A percentile compares a stretch with the other conserved stretches of the same genome.
Conservation (phyloP, 1,140 invertebrate species). For the Drosophila yakuba region DNA sequence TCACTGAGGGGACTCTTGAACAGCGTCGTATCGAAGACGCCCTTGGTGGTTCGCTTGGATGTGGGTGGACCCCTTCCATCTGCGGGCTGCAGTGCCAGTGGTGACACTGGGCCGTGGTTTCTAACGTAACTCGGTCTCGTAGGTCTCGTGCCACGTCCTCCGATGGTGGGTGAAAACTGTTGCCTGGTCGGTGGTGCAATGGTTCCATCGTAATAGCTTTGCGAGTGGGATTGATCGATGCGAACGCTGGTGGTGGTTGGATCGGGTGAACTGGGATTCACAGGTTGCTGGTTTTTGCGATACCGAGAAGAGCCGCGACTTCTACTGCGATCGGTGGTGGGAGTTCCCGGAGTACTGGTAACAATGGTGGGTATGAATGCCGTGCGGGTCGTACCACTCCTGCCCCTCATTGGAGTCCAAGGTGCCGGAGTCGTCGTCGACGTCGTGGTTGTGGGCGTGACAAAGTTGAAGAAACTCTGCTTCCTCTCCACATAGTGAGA, state of each 20-base stretch:
- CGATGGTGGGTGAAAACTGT: constrained; percentile 20
- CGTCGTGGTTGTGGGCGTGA: constrained; percentile 31
- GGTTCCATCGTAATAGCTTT: constrained; percentile 80
- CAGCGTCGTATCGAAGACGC: constrained; percentile 77
- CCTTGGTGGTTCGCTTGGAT: constrained; percentile 72
- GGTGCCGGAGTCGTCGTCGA: constrained; percentile 45
- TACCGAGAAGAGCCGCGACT: constrained; percentile 50
- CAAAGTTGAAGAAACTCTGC: constrained; percentile 31
- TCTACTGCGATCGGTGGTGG: constrained; percentile 1
- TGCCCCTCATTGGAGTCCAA: constrained; percentile 73
- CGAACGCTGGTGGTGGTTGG: constrained; percentile 45
- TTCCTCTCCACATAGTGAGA: constrained; percentile 60
- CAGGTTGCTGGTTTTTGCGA: constrained; percentile 32
- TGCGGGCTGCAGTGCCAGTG: constrained; percentile 41
- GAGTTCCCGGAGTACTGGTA: constrained; percentile 42
- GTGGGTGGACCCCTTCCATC: constrained; percentile 18
- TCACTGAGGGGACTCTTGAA: constrained; percentile 74
- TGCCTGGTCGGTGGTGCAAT: constrained; percentile 58
- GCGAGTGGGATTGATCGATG: constrained; percentile 73
- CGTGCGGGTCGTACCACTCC: constrained; percentile 33
- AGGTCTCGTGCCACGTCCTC: constrained; percentile 37
- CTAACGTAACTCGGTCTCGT: constrained; percentile 32
- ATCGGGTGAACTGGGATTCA: constrained; percentile 19
- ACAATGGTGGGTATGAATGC: constrained; percentile 56
- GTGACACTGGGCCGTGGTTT: constrained; percentile 6